phyloP scores from a whole-genome alignment of 2,113 vertebrate genomes.

The Anseranas semipalmata region DNA sequence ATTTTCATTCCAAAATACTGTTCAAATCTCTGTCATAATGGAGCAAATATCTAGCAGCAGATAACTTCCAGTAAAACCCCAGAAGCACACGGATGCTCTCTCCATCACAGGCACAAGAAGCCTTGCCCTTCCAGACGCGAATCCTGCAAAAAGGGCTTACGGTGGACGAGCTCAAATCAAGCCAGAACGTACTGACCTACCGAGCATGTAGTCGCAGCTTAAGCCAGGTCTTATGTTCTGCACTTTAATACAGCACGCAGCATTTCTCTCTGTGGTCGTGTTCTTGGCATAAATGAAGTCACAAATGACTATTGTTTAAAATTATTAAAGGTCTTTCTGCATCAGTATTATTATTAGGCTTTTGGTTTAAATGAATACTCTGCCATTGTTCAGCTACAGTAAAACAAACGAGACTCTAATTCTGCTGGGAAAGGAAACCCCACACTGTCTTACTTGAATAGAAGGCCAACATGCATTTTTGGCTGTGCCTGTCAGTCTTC shows the following conservation, averaged over 20 bases:
- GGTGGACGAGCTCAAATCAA: conserved; percentile 21
- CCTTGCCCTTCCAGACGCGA: background rate
- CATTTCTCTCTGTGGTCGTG: background rate
- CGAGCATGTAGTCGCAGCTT: background rate
- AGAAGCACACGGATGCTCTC: background rate
- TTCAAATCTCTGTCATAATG: background rate
- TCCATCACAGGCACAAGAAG: background rate
- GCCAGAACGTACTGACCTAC: background rate
- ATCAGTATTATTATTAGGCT: conserved; percentile 44
- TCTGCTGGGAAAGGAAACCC: conserved; percentile 40
- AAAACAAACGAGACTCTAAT: conserved; percentile 24
- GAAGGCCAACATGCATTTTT: conserved; percentile 28
- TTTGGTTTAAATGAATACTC: conserved; percentile 28
- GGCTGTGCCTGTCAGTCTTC: background rate
- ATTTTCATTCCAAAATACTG: conserved; percentile 7
- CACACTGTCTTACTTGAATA: conserved; percentile 32
- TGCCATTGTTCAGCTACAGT: conserved; percentile 29
- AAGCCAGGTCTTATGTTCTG: background rate
- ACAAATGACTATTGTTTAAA: conserved; percentile 43
- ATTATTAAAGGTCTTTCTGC: conserved; percentile 28
- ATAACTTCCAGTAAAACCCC: background rate
- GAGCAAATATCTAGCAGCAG: background rate
- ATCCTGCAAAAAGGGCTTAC: background rate
- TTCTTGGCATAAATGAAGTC: conserved; percentile 40
- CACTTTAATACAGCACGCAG: conserved; percentile 1